Evolutionary conservation across 2,888 invertebrate genomes (phyloP), one percentile per base, ranked within the genome.

Genomic region (Aphidoletes aphidimyza): DNA sequence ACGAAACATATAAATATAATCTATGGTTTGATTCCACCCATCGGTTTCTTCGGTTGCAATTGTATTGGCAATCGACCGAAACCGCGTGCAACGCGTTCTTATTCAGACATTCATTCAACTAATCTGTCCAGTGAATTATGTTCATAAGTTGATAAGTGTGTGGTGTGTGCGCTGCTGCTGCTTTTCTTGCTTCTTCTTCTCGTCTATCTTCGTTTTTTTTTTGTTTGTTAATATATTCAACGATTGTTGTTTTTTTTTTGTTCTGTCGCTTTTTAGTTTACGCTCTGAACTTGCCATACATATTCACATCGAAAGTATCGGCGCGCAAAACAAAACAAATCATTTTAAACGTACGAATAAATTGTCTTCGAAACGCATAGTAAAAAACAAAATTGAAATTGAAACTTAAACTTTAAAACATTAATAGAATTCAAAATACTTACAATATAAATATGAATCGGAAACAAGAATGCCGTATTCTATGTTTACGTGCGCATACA

Each of bases 391-490:
- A 54, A 54, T 54, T 22, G n/a, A 3, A 1, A 22, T 1, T 22
- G 22, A 47, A 17, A 47, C 26, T 30, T 17, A n/a, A 69, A 30
- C 26, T 14, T 14, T 30, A 34, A 47, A 47, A 19, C 6, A 9
- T 42, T 6, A 47, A 47, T 11, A 47, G 17, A 47, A 19, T 11
- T 47, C 19, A 19, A 47, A 69, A 69, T 69, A 69, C 69, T 69
- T 69, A 69, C 69, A 69, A 69, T 69, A 69, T 69, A 69, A 69
- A 69, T 69, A 69, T 69, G 34, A 69, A 69, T 69, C 34, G 34
- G 69, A 17, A 69, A 69, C 69, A 30, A 69, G 69, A 69, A 69
- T 69, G n/a, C 69, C 69, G 69, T 30, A 30, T 69, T 69, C 30
- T 30, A 9, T 69, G 69, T 42, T 42, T 9, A 42, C 8, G 42